Evolutionary conservation across 2,113 vertebrate species (phyloP).

Genomic region (Pygoscelis antarcticus): DNA sequence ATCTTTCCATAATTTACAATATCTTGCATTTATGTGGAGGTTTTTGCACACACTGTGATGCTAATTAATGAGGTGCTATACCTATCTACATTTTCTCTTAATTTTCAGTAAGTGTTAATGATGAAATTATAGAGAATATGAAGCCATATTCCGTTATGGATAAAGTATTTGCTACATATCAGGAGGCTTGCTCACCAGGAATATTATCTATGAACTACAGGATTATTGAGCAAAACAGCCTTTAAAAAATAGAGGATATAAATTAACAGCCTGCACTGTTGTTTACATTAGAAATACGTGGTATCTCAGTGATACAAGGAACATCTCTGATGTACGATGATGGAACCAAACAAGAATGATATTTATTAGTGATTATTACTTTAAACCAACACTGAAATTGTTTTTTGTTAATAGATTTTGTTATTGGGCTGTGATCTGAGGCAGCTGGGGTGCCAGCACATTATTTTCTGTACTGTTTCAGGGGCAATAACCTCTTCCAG

Average conservation of each 20-base stretch:
- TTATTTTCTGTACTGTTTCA: neutral
- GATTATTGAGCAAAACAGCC: neutral
- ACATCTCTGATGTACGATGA: neutral
- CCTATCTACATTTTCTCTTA: neutral
- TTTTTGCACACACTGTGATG: neutral
- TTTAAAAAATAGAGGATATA: neutral
- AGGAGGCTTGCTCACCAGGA: neutral
- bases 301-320: neutral
- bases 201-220: neutral
- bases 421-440: neutral
- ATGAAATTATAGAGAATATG: neutral
- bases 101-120: neutral
- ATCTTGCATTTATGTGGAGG: fast-evolving
- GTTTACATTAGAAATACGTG: neutral
- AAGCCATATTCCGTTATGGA: neutral
- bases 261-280: neutral
- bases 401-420: neutral
- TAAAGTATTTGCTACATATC: neutral
- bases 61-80: neutral
- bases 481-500: neutral
- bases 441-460: neutral
- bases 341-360: neutral
- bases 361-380: neutral
- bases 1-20: neutral
- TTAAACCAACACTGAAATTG: neutral